A percentile compares a stretch with the other conserved stretches of the same genome.
These are phyloP conservation scores for Stegophylla sp. DNA, from an alignment of 2,888 invertebrate species.

Conservation along the genomic window DNA sequence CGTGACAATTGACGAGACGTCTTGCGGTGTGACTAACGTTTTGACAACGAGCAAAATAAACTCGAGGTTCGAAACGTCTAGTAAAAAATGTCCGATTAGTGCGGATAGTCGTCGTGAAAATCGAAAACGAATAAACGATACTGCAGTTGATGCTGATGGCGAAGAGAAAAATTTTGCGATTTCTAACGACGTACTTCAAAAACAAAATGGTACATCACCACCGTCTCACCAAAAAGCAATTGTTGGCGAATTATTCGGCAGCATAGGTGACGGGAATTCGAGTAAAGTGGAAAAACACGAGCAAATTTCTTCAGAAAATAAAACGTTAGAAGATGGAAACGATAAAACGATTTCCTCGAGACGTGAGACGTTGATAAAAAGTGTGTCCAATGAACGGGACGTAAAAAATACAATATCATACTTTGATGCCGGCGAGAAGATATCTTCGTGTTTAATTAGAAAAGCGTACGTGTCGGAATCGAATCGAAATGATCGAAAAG, in stretches of 20 bases:
- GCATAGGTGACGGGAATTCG: not conserved
- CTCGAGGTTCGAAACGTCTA: not conserved
- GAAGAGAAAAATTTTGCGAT: not conserved
- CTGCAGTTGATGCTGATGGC: not conserved
- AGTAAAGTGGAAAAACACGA: not conserved
- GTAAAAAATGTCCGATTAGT: not conserved
- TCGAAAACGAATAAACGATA: not conserved
- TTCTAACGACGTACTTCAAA: not conserved
- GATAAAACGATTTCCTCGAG: not conserved
- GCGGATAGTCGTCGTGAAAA: not conserved
- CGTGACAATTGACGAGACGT: too few species aligned
- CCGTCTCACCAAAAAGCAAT: not conserved
- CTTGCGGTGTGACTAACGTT: not conserved
- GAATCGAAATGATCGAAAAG: not conserved
- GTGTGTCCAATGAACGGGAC: not conserved
- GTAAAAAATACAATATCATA: not conserved
- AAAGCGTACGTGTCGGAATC: not conserved
- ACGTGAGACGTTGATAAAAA: too few species aligned
- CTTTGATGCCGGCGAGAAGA: conserved; percentile 4
- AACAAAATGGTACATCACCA: not conserved
- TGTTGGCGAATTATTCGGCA: not conserved
- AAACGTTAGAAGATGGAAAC: not conserved
- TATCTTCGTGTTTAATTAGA: not conserved
- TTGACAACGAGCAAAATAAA: not conserved
- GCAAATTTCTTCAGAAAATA: not conserved